phyloP scores from a whole-genome alignment of 92 coral and sea anemone species.

The Plumapathes pennacea region DNA sequence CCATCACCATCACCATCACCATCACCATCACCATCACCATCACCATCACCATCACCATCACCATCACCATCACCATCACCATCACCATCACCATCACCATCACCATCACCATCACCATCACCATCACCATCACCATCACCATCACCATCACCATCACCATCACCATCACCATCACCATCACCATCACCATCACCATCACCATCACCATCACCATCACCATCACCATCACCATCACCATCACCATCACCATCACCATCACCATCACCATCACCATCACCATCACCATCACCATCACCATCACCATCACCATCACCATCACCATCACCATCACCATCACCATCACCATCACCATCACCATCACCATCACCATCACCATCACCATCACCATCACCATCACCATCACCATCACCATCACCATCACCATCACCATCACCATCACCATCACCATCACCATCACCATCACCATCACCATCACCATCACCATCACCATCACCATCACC shows the following conservation, averaged over 20 bases:
- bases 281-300: slow-evolving; percentile 2
- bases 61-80: slow-evolving; percentile 2
- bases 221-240: slow-evolving; percentile 2
- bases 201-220: slow-evolving; percentile 1
- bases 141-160: slow-evolving; percentile 1
- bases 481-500: slow-evolving; percentile 2
- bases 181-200: slow-evolving; percentile 2
- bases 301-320: slow-evolving; percentile 2
- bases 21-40: slow-evolving; percentile 1
- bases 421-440: slow-evolving; percentile 2
- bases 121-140: slow-evolving; percentile 2
- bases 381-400: slow-evolving; percentile 1
- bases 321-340: slow-evolving; percentile 1
- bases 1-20: slow-evolving; percentile 2
- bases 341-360: slow-evolving; percentile 2
- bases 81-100: slow-evolving; percentile 1
- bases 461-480: slow-evolving; percentile 2
- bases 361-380: slow-evolving; percentile 2
- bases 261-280: slow-evolving; percentile 1
- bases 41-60: slow-evolving; percentile 1
- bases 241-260: slow-evolving; percentile 2
- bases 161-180: slow-evolving; percentile 2
- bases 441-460: slow-evolving; percentile 1
- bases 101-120: slow-evolving; percentile 2
- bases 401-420: slow-evolving; percentile 2